Conservation (phyloP, 1,140 invertebrate genomes). For the Cydia strobilella region DNA sequence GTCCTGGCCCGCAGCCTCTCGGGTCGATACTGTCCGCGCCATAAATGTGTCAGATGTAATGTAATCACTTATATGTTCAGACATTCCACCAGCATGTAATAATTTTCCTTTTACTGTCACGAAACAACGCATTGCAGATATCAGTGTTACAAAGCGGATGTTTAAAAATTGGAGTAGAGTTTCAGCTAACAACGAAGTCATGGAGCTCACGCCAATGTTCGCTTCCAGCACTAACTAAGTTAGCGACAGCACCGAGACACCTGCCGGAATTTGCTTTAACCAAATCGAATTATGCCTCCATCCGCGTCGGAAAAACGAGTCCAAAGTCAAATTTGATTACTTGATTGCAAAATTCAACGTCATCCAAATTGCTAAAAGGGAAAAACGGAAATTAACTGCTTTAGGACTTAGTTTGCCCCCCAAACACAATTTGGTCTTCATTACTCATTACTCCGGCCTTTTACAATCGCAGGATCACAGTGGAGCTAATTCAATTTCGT, state of each 20-base stretch:
- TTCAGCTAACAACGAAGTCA: neutral
- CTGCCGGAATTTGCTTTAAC: conserved; percentile 7
- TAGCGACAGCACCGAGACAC: conserved; percentile 7
- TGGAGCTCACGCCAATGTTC: neutral
- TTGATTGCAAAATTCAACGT: conserved; percentile 47
- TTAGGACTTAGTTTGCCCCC: neutral
- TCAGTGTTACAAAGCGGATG: neutral
- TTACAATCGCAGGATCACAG: conserved; percentile 1
- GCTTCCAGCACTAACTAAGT: conserved; percentile 12
- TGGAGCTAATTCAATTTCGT: neutral
- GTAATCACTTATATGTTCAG: neutral
- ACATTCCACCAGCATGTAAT: neutral
- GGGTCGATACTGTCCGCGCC: conserved; percentile 18
- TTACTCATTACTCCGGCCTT: conserved; percentile 23
- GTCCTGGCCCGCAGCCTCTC: neutral
- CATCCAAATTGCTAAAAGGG: conserved; percentile 38
- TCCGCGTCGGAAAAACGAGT: conserved; percentile 34
- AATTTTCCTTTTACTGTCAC: neutral
- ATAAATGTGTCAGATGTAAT: conserved; percentile 5
- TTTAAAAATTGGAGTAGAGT: neutral
- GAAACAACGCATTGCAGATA: neutral
- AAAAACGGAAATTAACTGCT: conserved; percentile 21
- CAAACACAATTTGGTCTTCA: conserved; percentile 22
- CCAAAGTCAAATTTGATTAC: conserved; percentile 46
- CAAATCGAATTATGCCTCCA: conserved; percentile 38